These are phyloP conservation scores for Augiades crinisus DNA, from an alignment of 2,888 invertebrate genomes.

Conservation along the genomic window DNA sequence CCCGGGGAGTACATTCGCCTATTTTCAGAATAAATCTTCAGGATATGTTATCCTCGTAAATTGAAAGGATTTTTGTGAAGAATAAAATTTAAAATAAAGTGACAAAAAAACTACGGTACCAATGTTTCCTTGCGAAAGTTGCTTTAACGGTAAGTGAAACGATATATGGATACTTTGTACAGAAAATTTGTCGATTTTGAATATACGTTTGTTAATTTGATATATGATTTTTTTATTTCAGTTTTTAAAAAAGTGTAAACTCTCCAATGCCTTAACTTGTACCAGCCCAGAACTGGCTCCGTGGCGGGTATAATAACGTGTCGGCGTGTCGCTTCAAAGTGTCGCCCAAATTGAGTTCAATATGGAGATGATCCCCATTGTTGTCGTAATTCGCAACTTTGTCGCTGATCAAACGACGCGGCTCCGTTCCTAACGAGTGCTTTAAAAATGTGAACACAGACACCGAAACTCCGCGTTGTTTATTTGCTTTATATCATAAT, in stretches of 20 bases:
- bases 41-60: too few relatives aligned
- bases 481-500: background rate
- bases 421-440: constrained; percentile 15
- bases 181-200: too few relatives aligned
- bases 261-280: background rate
- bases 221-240: too few relatives aligned
- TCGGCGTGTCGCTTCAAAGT: constrained; percentile 18
- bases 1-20: too few relatives aligned
- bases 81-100: too few relatives aligned
- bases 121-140: too few relatives aligned
- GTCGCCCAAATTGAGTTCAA: constrained; percentile 25
- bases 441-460: background rate
- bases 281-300: constrained; percentile 3
- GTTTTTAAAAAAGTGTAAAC: background rate
- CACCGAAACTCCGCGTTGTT: background rate
- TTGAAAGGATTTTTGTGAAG: too few relatives aligned
- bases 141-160: too few relatives aligned
- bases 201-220: too few relatives aligned
- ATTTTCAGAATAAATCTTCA: too few relatives aligned
- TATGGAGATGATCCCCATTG: constrained; percentile 23
- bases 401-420: constrained; percentile 13
- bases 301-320: constrained; percentile 20
- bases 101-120: too few relatives aligned
- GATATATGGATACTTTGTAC: too few relatives aligned
- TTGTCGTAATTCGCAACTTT: constrained; percentile 17